Base-by-base conservation (phyloP, 2,888 invertebrate genomes). In the Danaus chrysippus region DNA sequence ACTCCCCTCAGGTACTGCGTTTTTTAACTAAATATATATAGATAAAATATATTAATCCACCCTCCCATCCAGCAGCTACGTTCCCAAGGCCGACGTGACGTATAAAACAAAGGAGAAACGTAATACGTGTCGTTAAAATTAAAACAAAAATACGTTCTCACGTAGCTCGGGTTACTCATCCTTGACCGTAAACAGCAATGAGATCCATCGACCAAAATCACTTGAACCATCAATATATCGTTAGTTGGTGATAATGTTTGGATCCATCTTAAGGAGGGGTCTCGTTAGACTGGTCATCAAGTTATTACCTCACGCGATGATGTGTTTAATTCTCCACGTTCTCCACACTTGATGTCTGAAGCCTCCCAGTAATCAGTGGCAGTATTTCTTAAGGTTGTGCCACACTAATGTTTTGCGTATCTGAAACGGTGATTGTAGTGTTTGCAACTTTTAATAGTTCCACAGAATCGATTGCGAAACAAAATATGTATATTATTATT, bases 121-220 rank as follows among this genome's bases (percentile, higher is more conserved):
- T 56, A 61, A 59, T 54, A 65, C 57, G 54, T 67, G 66, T 66
- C 64, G 61, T 62, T 62, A 42, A 44, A 59, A 63, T 63, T 64
- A 63, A 62, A 65, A 67, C 64, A 68, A 69, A 68, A 17, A n/a
- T 67, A 66, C 59, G 55, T 67, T 69, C 66, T 68, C 70, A 70
- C 71, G 70, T 67, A 67, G 67, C 65, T 68, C 65, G 61, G 62
- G 66, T 72, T 71, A 75, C 68, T 71, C 77, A 83, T 81, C 84
- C 85, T 86, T 87, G 87, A 84, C 86, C 82, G 78, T 83, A 84
- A 55, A 54, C 56, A 55, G 61, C 60, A 65, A 64, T 65, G 56
- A 62, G 43, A 1, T 15, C 56, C 49, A 34, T 46, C 44, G 17
- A 44, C 62, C 55, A 64, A 13, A 56, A 23, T 60, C 60, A 49